Base-by-base conservation (phyloP, 30 jellyfish, hydroid and myxozoan species). In the Aurelia coerulea region DNA sequence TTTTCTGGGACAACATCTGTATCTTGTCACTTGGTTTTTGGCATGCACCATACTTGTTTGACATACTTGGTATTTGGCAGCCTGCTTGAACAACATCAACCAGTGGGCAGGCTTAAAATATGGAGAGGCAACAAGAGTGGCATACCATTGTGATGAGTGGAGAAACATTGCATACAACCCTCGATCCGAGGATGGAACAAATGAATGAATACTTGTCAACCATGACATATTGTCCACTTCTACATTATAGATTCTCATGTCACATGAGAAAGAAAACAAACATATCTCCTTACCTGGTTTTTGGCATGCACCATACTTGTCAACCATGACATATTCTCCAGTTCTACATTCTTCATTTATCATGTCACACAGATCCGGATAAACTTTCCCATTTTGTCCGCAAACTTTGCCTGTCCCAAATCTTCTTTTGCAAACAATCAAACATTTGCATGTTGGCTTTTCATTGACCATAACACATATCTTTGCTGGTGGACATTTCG, bases 401-500 rank as follows among this genome's bases (percentile, higher is more conserved):
- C 95, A 86, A 16, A 86, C 86, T 41, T 69, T 71, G 35, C 95
- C 95, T 10, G 90, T 86, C 23, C 62, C 68, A 50, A 53, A 4
- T 73, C 71, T 78, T 16, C 35, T 67, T 18, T 56, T 66, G 90
- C 95, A 86, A 31, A 75, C 81, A 1, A 78, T 64, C 33, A 76
- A 62, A 50, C 95, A 86, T 39, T 66, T 59, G 78, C 91, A 88
- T 11, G 39, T 63, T 37, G 96, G 90, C 23, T 60, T 51, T 18
- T 84, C 87, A 4, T 60, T 64, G 32, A 46, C 65, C 64, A 54
- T 19, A 8, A 84, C 93, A 54, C 93, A 84, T 29, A 84, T 74
- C 17, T 84, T 60, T 32, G 82, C 54, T 37, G 93, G 93, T n/a
- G 93, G 88, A 37, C 93, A 84, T 50, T 69, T 84, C 50, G 53